Evolutionary conservation across 2,113 vertebrate species (phyloP).

Genomic region (Cottus gobio): DNA sequence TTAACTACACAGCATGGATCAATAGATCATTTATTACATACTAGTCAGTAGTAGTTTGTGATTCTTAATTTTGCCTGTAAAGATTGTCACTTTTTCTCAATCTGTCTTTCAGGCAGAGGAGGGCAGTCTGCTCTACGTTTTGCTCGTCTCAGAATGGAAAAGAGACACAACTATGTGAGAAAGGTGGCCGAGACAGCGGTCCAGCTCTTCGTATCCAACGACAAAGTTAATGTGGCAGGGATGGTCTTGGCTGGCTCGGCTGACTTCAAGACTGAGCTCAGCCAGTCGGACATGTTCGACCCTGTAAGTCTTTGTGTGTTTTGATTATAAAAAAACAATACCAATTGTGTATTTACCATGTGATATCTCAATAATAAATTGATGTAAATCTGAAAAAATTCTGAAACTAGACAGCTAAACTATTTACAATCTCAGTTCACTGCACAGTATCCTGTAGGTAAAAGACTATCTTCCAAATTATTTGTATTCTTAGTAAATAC

Average conservation of each 20-base stretch:
- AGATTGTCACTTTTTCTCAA: not conserved
- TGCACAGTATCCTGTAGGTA: too few relatives aligned
- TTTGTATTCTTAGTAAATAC: too few relatives aligned
- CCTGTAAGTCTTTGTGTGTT: slow-evolving; percentile 86
- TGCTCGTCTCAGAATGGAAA: slow-evolving; percentile 98
- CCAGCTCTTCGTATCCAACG: slow-evolving; percentile 97
- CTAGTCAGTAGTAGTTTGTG: not conserved
- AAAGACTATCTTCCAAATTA: too few relatives aligned
- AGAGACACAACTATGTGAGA: slow-evolving; percentile 98
- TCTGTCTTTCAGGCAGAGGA: slow-evolving; percentile 89
- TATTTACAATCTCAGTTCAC: not conserved
- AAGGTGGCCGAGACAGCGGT: slow-evolving; percentile 99
- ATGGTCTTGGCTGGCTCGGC: slow-evolving; percentile 97
- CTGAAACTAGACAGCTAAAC: not conserved
- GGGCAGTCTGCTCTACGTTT: slow-evolving; percentile 98
- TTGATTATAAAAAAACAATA: not conserved
- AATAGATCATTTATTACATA: not conserved
- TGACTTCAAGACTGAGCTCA: slow-evolving; percentile 99
- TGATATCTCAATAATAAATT: not conserved
- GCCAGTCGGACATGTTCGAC: slow-evolving; percentile 99
- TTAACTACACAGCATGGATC: not conserved
- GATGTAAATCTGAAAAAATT: not conserved
- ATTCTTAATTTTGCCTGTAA: not conserved
- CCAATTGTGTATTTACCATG: not conserved
- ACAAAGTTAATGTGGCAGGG: slow-evolving; percentile 99